Evolutionary conservation across 2,888 invertebrate species (phyloP), one percentile per base, ranked within the genome.

Genomic region (Harpalus rufipes): DNA sequence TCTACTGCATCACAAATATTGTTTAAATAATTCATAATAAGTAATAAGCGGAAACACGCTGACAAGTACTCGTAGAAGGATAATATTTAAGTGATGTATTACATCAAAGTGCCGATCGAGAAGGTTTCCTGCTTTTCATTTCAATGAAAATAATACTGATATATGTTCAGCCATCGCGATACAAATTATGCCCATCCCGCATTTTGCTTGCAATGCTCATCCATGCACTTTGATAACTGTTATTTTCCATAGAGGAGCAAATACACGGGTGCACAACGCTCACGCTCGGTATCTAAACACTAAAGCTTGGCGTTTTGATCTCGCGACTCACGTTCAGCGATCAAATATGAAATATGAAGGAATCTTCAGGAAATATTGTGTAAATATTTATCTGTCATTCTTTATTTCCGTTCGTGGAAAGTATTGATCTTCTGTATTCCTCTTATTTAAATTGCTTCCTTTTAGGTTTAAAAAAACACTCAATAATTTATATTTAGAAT

Each of bases 321-420:
- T 21, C 63, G 39, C 56, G 32, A 61, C 41, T 51, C 10, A 1
- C 44, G 44, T 44, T 44, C 44, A 44, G 25, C 41, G 74, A n/a
- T n/a, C n/a, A 83, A 83, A 83, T 72, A 61, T 61, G 76, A 83
- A 76, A 83, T 83, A 83, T 76, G 83, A 83, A 51, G 61, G 59
- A 76, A 76, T 83, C 76, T 76, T 61, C 74, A 25, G 76, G 59
- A 83, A 83, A 83, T 76, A 83, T 83, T 83, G 61, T 59, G 21
- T 61, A 74, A 83, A 83, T 83, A 83, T 83, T 83, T 83, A 72
- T 83, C 76, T 83, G 83, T 76, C 61, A 83, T 10, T 82, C 68
- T 72, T 82, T 82, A 58, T 82, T 72, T 59, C 82, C 56, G 14
- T 39, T 74, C 72, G 25, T 25, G 51, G 56, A 51, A 56, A 44